Evolutionary conservation across 2,797 vertebrate genomes (phyloP).

Genomic region (Syngnathus acus): DNA sequence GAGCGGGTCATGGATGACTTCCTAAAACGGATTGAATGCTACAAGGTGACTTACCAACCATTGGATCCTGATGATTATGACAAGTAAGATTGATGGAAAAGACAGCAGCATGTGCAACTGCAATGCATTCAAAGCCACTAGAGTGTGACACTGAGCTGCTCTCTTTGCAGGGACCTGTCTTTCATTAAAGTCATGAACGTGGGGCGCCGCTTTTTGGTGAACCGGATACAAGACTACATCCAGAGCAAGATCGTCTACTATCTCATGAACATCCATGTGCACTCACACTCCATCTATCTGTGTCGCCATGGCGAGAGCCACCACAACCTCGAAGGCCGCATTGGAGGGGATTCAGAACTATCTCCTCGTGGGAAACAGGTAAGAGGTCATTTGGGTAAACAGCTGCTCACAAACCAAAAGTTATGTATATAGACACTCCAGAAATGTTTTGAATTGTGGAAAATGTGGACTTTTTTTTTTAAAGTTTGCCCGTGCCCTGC

Average conservation of each 20-base stretch:
- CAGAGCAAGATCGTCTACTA: constrained; percentile 99
- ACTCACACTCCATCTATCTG: constrained; percentile 93
- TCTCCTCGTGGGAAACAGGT: constrained; percentile 84
- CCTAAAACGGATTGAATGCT: constrained; percentile 94
- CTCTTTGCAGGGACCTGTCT: constrained; percentile 77
- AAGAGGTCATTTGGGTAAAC: not conserved
- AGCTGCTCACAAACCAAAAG: too few relatives aligned
- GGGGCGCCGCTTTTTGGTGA: constrained; percentile 90
- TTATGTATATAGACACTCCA: too few relatives aligned
- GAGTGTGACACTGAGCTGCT: constrained; percentile 21
- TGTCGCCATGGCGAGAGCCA: constrained; percentile 93
- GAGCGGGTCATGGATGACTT: constrained; percentile 97
- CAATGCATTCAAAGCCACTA: constrained; percentile 21
- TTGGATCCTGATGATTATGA: constrained; percentile 86
- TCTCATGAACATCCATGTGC: constrained; percentile 97
- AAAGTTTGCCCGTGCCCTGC: constrained; percentile 80
- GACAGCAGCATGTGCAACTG: not conserved
- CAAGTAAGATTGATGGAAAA: constrained; percentile 72
- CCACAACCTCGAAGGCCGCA: constrained; percentile 81
- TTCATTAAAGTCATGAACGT: constrained; percentile 98
- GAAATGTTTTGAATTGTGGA: too few relatives aligned
- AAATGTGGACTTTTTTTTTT: not conserved
- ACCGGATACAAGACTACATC: constrained; percentile 94
- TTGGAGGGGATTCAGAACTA: constrained; percentile 89
- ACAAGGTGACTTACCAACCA: constrained; percentile 93